Evolutionary conservation across 2,797 vertebrate species (phyloP), one percentile per base, ranked within the genome.

Genomic region (Alfaro cultratus): DNA sequence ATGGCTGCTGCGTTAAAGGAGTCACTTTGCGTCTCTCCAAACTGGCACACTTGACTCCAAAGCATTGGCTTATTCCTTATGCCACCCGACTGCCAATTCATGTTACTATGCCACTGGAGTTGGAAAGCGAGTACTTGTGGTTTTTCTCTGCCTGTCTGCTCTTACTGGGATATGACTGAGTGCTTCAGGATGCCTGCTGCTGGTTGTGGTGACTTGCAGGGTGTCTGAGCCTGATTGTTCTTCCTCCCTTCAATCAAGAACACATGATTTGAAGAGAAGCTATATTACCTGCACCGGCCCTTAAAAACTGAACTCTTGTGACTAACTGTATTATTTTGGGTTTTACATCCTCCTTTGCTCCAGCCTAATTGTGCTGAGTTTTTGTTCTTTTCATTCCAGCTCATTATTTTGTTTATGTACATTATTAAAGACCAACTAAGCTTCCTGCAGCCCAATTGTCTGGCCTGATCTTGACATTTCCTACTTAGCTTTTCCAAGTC

Each of bases 241-340:
- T 92, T 93, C 92, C 85, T 90, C 84, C 73, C 80, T 57, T 81
- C 85, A 94, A 94, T 94, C 91, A 94, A 64, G 83, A 60, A 41
- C 7, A 73, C 74, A 34, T 80, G 84, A 87, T 86, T 80, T 73
- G 39, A 55, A 41, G 77, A 81, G 80, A 85, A 80, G 87, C 55
- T 78, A 74, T 45, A 78, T 83, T 92, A 93, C 89, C 91, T 86
- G 76, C 84, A 80, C 60, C 80, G 60, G 31, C 86, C 76, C 77
- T 82, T 70, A 88, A 89, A 87, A 87, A 39, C 12, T 51, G 64
- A 87, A 43, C 67, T 78, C 79, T 78, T 64, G 74, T 39, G 75
- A 72, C 49, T 67, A 47, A 81, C 83, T 70, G 62, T 72, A 60
- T 85, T 92, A 87, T 90, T 91, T 79, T 80, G 67, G 55, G 70